A percentile compares a stretch with the other conserved stretches of the same genome.
These are phyloP conservation scores for Oxyteleia sp. DNA, from an alignment of 2,888 invertebrate species.

Conservation along the genomic window DNA sequence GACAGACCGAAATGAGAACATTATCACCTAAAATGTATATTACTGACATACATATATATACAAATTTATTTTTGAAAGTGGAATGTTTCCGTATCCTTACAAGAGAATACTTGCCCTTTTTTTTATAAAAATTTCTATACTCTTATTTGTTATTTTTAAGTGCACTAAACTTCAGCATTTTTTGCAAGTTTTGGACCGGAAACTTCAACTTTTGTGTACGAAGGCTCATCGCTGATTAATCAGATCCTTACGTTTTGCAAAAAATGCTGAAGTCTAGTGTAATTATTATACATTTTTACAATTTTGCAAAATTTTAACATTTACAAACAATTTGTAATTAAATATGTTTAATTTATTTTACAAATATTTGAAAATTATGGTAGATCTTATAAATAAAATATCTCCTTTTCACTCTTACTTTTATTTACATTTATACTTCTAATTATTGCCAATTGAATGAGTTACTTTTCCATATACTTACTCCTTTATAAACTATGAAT, in stretches of 20 bases:
- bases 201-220: too few relatives aligned
- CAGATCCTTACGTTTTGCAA: too few relatives aligned
- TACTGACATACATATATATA: too few relatives aligned
- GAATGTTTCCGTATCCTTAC: not conserved
- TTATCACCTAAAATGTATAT: too few relatives aligned
- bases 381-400: constrained; percentile 49
- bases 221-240: too few relatives aligned
- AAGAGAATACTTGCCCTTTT: not conserved
- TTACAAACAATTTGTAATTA: not conserved
- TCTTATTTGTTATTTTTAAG: not conserved
- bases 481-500: too few relatives aligned
- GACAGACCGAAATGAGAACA: too few relatives aligned
- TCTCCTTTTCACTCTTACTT: not conserved
- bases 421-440: not conserved
- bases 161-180: too few relatives aligned
- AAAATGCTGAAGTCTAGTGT: too few relatives aligned
- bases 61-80: not conserved
- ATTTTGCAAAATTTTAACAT: not conserved
- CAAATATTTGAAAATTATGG: not conserved
- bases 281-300: too few relatives aligned
- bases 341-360: not conserved
- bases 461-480: too few relatives aligned
- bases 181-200: too few relatives aligned
- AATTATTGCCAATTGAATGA: not conserved
- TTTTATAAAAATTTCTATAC: not conserved